Conservation (phyloP, 2,888 invertebrate genomes). For the Panopea generosa region DNA sequence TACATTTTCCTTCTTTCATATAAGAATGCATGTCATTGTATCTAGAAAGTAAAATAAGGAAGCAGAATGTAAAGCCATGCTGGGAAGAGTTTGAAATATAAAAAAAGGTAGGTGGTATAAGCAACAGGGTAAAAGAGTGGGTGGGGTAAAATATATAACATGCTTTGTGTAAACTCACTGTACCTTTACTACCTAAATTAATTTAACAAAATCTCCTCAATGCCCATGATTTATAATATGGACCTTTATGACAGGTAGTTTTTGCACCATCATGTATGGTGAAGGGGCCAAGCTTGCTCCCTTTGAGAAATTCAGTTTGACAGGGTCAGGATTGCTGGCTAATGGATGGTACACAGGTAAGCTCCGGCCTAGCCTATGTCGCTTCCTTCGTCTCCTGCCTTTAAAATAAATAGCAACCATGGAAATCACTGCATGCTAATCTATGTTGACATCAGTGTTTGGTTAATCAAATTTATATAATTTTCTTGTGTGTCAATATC, state of each 20-base stretch:
- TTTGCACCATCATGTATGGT: conserved; percentile 71
- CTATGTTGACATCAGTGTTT: no score
- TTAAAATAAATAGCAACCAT: conserved; percentile 50
- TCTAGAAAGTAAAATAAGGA: no score
- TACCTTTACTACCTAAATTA: conserved; percentile 44
- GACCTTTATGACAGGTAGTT: conserved; percentile 77
- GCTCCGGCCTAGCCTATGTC: conserved; percentile 51
- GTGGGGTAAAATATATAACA: no score
- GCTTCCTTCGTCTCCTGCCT: conserved; percentile 70
- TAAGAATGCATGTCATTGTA: no score
- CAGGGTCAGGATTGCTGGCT: conserved; percentile 48
- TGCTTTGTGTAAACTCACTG: conserved; percentile 62
- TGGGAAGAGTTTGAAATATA: no score
- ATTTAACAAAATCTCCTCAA: conserved; percentile 43
- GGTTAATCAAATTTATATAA: no score
- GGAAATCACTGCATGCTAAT: conserved; percentile 9
- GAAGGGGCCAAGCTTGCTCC: conserved; percentile 61
- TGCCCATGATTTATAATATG: conserved; percentile 73
- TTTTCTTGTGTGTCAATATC: no score
- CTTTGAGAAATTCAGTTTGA: conserved; percentile 74
- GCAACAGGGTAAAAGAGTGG: no score
- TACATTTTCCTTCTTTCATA: no score
- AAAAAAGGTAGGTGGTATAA: no score
- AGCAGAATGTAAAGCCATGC: no score
- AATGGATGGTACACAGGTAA: conserved; percentile 47